These are phyloP conservation scores for Falco novaeseelandiae DNA, from an alignment of 2,797 vertebrate genomes.

Conservation along the genomic window DNA sequence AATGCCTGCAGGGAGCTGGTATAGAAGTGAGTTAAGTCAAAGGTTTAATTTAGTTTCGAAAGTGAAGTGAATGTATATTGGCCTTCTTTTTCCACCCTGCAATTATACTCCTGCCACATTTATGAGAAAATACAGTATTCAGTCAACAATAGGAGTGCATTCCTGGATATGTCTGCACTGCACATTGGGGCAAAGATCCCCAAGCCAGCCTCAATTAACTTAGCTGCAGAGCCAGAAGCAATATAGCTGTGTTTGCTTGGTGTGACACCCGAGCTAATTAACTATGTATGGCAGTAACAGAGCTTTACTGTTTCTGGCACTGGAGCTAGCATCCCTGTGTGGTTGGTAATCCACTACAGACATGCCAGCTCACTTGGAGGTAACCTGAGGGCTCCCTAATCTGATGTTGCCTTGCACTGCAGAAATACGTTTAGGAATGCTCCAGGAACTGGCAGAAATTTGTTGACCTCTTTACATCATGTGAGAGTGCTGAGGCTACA, in stretches of 20 bases:
- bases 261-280: constrained; percentile 59
- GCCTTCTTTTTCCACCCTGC: not conserved
- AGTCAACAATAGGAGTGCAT: constrained; percentile 16
- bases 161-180: constrained; percentile 30
- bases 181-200: constrained; percentile 58
- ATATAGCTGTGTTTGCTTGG: constrained; percentile 22
- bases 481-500: not conserved
- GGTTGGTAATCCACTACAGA: constrained; percentile 3
- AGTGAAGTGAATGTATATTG: constrained; percentile 48
- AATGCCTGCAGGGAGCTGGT: constrained; percentile 62
- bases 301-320: constrained; percentile 54
- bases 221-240: constrained; percentile 40
- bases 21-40: constrained; percentile 44
- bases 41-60: not conserved
- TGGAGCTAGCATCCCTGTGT: not conserved
- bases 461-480: not conserved
- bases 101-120: constrained; percentile 61
- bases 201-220: constrained; percentile 56
- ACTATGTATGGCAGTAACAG: constrained; percentile 47
- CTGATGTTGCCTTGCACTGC: not conserved
- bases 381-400: not conserved
- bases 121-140: constrained; percentile 38
- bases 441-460: not conserved
- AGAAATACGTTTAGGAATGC: not conserved
- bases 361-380: constrained; percentile 26